phyloP scores from a whole-genome alignment of 2,113 vertebrate species.

The Scortum barcoo region DNA sequence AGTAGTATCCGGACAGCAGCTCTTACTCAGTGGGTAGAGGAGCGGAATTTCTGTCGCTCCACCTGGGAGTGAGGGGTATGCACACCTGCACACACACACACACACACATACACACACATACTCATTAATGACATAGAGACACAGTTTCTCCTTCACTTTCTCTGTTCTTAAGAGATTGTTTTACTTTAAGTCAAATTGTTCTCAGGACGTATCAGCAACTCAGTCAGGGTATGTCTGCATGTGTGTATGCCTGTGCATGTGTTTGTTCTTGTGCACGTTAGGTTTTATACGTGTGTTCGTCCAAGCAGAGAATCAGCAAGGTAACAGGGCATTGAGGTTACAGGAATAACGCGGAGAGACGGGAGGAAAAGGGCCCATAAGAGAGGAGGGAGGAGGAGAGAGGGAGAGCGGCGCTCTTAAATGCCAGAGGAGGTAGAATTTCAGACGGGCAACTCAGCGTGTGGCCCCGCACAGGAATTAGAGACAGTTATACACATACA shows the following conservation, averaged over 20 bases:
- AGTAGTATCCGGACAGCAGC: constrained; percentile 71
- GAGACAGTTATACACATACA: constrained; percentile 67
- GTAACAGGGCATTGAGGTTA: constrained; percentile 66
- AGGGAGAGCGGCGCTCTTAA: constrained; percentile 75
- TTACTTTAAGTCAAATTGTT: constrained; percentile 48
- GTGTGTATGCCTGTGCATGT: constrained; percentile 6
- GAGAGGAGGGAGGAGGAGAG: constrained; percentile 52
- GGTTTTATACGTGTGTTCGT: constrained; percentile 45
- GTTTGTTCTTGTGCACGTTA: constrained; percentile 41
- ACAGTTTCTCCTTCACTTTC: constrained; percentile 38
- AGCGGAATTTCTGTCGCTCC: constrained; percentile 57
- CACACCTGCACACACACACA: neutral
- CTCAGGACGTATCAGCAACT: constrained; percentile 32
- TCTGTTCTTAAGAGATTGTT: constrained; percentile 38
- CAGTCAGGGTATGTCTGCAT: constrained; percentile 2
- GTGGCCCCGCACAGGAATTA: constrained; percentile 82
- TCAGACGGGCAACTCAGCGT: constrained; percentile 82
- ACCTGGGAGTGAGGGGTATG: constrained; percentile 51
- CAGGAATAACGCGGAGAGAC: constrained; percentile 47
- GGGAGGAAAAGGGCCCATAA: constrained; percentile 63
- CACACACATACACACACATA: neutral
- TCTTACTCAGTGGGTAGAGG: constrained; percentile 60
- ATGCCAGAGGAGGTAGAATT: constrained; percentile 83
- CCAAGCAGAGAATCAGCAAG: constrained; percentile 53
- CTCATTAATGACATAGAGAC: neutral